Conservation (phyloP, 2,888 invertebrate species). For the Meteorus colon region DNA sequence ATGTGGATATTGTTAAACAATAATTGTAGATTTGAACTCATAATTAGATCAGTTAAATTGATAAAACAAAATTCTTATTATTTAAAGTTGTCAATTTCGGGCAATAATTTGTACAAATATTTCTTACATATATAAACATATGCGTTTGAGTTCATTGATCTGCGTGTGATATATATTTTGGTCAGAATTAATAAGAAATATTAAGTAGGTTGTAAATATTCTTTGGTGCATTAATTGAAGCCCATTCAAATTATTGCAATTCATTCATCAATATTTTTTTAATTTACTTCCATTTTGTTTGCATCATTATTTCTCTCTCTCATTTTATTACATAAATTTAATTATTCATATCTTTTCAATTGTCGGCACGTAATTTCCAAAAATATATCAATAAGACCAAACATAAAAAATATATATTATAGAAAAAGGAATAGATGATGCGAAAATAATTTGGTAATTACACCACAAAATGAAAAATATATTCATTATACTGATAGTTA, state of each 20-base stretch:
- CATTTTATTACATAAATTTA: background rate
- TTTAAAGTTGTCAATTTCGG: background rate
- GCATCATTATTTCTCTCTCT: background rate
- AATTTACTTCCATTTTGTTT: background rate
- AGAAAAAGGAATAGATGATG: too few relatives aligned
- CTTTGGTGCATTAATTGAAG: background rate
- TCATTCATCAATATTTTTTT: background rate
- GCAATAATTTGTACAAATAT: too few relatives aligned
- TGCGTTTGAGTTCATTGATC: background rate
- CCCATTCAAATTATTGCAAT: background rate
- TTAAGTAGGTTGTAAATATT: background rate
- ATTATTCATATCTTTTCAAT: background rate
- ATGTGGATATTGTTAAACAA: constrained; percentile 25
- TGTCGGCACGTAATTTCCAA: constrained; percentile 2
- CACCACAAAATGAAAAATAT: background rate
- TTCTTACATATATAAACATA: too few relatives aligned
- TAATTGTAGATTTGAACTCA: constrained; percentile 13
- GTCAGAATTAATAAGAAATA: background rate
- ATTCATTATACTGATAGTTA: background rate
- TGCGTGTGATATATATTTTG: background rate
- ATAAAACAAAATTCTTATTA: constrained; percentile 6
- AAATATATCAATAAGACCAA: background rate
- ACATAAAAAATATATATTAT: background rate
- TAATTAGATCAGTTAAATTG: background rate
- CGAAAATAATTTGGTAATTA: background rate